phyloP scores from a whole-genome alignment of 2,797 vertebrate species.

The Yasuhikotakia modesta region DNA sequence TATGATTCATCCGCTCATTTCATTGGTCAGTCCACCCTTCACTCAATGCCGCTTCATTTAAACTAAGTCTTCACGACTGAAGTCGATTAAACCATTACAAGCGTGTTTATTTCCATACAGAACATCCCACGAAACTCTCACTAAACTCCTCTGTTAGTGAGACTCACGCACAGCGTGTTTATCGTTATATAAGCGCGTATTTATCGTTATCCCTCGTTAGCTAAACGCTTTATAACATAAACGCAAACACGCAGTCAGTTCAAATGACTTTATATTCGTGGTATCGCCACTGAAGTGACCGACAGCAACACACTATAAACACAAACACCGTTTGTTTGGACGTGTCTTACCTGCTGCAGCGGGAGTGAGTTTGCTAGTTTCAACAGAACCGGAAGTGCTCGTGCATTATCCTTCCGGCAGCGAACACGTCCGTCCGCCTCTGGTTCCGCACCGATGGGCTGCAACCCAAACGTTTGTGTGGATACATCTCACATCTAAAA shows the following conservation, averaged over 20 bases:
- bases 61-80: constrained; percentile 13
- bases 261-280: no score
- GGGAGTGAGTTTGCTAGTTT: constrained; percentile 82
- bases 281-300: no score
- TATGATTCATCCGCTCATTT: background rate
- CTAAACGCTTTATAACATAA: constrained; percentile 1
- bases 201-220: no score
- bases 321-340: background rate
- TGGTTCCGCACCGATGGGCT: no score
- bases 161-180: background rate
- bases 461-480: no score
- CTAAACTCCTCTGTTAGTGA: background rate
- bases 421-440: background rate
- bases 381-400: constrained; percentile 67
- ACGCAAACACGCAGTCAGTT: background rate
- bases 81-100: background rate
- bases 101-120: background rate
- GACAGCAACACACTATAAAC: no score
- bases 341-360: constrained; percentile 66
- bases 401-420: constrained; percentile 19
- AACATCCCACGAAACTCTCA: background rate
- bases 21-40: constrained; percentile 46
- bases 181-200: background rate
- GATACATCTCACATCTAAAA: no score
- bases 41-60: constrained; percentile 47